Percentiles rank a stretch among this genome's conserved stretches.
These are phyloP conservation scores for Lycaon pictus DNA, from an alignment of 2,113 vertebrate species.

Conservation along the genomic window DNA sequence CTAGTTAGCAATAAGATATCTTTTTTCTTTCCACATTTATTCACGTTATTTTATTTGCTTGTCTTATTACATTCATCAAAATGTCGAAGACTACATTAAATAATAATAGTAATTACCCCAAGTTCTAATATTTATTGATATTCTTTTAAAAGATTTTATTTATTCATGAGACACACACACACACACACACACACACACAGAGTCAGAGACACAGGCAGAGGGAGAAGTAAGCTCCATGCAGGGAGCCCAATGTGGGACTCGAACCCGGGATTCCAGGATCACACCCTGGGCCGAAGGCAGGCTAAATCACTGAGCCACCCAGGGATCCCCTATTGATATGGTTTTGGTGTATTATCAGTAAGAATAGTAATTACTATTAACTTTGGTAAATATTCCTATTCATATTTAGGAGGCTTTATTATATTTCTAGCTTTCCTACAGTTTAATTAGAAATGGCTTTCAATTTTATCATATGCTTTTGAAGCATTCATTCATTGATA, in stretches of 20 bases:
- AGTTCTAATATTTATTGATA: background rate
- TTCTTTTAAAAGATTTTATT: too few relatives aligned
- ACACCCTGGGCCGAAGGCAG: too few relatives aligned
- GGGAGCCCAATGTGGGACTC: too few relatives aligned
- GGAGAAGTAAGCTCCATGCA: too few relatives aligned
- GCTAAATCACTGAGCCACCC: too few relatives aligned
- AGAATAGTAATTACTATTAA: background rate
- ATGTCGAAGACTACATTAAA: background rate
- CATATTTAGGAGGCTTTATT: background rate
- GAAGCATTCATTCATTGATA: background rate
- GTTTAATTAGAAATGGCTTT: slow-evolving; percentile 6
- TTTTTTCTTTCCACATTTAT: background rate
- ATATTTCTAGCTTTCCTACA: background rate
- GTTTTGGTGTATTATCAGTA: background rate
- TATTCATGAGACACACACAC: too few relatives aligned
- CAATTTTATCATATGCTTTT: background rate
- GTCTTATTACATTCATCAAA: background rate
- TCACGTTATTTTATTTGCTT: background rate
- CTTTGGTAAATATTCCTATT: background rate
- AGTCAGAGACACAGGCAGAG: too few relatives aligned
- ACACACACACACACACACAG: too few relatives aligned
- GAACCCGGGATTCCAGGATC: too few relatives aligned
- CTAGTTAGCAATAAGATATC: background rate
- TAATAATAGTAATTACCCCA: background rate
- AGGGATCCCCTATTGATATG: background rate